phyloP scores from a whole-genome alignment of 1,140 invertebrate species.

The Popillia japonica region DNA sequence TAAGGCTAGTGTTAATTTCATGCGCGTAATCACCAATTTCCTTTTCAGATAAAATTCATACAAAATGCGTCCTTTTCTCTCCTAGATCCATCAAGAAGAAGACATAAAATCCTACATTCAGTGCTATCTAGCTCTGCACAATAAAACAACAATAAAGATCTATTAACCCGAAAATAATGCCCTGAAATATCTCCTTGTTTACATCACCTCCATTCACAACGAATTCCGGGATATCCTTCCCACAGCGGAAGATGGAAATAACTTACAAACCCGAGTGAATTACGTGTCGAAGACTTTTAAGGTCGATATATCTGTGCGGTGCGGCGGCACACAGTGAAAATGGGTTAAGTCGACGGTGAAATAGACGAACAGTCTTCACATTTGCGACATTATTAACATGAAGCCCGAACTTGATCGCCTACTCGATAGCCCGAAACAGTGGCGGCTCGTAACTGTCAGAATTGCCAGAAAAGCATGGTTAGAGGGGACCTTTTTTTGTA shows the following conservation, averaged over 20 bases:
- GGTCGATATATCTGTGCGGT: slow-evolving; percentile 3
- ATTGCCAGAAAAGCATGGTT: no score
- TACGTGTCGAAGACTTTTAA: slow-evolving; percentile 26
- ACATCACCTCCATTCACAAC: not conserved
- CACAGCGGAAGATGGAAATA: not conserved
- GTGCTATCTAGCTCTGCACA: not conserved
- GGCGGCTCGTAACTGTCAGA: no score
- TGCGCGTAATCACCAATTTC: no score
- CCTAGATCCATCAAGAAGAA: not conserved
- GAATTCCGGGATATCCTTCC: not conserved
- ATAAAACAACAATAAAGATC: slow-evolving; percentile 3
- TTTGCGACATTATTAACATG: slow-evolving; percentile 37
- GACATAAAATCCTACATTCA: not conserved
- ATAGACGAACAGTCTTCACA: slow-evolving; percentile 37
- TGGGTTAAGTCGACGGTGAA: slow-evolving; percentile 29
- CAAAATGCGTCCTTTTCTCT: no score
- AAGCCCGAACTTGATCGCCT: not conserved
- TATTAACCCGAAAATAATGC: slow-evolving; percentile 4
- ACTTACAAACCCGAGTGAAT: not conserved
- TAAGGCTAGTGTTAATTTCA: no score
- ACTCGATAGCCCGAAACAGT: not conserved
- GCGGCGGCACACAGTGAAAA: not conserved
- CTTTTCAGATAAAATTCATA: no score
- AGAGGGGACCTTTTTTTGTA: no score
- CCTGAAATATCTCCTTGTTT: not conserved